Conservation (phyloP, 2,113 vertebrate species). For the Chauna torquata region DNA sequence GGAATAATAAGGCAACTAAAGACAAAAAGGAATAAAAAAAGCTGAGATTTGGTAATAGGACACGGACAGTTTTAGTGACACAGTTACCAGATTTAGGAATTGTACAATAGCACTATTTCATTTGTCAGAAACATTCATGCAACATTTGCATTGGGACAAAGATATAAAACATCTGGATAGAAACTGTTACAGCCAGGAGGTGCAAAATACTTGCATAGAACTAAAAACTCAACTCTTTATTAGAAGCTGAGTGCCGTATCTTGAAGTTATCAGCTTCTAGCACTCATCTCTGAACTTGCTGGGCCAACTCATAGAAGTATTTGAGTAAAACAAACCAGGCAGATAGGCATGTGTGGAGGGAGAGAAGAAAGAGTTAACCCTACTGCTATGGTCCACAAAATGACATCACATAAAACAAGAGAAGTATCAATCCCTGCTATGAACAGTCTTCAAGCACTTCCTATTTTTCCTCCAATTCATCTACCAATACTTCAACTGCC, state of each 20-base stretch:
- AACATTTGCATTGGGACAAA: slow-evolving; percentile 42
- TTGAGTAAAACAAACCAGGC: not conserved
- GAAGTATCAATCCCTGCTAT: not conserved
- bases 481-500: not conserved
- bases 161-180: slow-evolving; percentile 39
- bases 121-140: slow-evolving; percentile 36
- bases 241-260: not conserved
- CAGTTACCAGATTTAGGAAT: slow-evolving; percentile 54
- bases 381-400: not conserved
- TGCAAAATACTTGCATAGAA: slow-evolving; percentile 1
- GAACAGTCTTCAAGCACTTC: not conserved
- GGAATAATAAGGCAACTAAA: slow-evolving; percentile 41
- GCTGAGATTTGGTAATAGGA: not conserved
- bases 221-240: slow-evolving; percentile 27
- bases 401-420: not conserved
- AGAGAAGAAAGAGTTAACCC: not conserved
- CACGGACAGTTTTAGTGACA: not conserved
- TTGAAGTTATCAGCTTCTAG: not conserved
- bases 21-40: slow-evolving; percentile 54
- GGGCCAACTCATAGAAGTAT: not conserved
- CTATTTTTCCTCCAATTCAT: not conserved
- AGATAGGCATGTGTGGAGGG: not conserved
- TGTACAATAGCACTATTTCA: slow-evolving; percentile 43
- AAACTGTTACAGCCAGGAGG: slow-evolving; percentile 40
- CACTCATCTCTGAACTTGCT: not conserved